Conservation (phyloP, 1,140 invertebrate species). For the Ruditapes philippinarum region DNA sequence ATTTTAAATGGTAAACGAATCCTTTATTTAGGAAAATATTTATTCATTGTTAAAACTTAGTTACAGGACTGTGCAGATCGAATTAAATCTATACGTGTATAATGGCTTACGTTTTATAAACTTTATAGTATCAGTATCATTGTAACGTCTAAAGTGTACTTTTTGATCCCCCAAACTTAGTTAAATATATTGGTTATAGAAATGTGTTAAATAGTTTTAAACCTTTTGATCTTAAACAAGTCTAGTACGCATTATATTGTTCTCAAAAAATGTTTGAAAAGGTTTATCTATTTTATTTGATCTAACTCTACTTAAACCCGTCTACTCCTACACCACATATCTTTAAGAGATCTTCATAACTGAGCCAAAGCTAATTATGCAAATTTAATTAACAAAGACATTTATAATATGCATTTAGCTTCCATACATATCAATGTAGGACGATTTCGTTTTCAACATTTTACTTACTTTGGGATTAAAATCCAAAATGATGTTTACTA, state of each 20-base stretch:
- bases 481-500: slow-evolving; percentile 28
- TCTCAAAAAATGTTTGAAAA: not conserved
- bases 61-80: slow-evolving; percentile 24
- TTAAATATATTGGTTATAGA: too few relatives aligned
- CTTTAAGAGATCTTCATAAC: not conserved
- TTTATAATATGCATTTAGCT: too few relatives aligned
- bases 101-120: not conserved
- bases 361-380: too few relatives aligned
- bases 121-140: not conserved
- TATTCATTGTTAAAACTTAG: slow-evolving; percentile 29
- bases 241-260: not conserved
- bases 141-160: not conserved
- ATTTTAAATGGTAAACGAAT: slow-evolving; percentile 40
- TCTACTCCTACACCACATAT: not conserved
- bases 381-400: too few relatives aligned
- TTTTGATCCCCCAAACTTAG: not conserved
- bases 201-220: too few relatives aligned
- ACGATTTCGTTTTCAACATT: too few relatives aligned
- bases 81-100: not conserved
- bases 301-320: not conserved
- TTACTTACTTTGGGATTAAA: slow-evolving; percentile 46
- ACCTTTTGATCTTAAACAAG: not conserved
- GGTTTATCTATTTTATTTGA: not conserved
- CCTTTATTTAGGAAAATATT: slow-evolving; percentile 37
- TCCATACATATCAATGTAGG: too few relatives aligned